Percentiles rank a stretch among this genome's conserved stretches.
phyloP scores from a whole-genome alignment of 2,888 invertebrate genomes.

The Leucania comma region DNA sequence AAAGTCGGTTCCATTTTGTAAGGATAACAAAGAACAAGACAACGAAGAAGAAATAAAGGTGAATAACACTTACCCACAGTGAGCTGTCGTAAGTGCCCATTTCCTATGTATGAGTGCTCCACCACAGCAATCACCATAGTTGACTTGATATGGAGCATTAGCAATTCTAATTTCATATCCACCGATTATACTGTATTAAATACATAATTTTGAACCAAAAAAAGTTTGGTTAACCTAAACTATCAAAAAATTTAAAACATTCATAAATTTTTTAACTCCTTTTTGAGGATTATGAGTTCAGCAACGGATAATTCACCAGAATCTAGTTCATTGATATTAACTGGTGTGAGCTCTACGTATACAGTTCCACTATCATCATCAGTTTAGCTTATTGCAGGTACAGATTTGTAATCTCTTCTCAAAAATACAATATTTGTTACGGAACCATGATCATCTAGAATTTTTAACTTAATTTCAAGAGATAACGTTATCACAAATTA shows the following conservation, averaged over 20 bases:
- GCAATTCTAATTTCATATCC: slow-evolving; percentile 76
- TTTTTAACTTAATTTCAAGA: background rate
- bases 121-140: slow-evolving; percentile 82
- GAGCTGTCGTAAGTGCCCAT: slow-evolving; percentile 83
- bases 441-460: background rate
- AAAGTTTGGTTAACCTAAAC: background rate
- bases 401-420: background rate
- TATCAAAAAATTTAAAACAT: too few species aligned
- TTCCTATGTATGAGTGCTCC: slow-evolving; percentile 76
- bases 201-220: background rate
- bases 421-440: background rate
- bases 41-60: too few species aligned
- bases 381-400: too few species aligned
- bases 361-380: too few species aligned
- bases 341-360: too few species aligned
- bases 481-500: background rate
- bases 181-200: slow-evolving; percentile 76
- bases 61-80: slow-evolving; percentile 78
- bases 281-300: too few species aligned
- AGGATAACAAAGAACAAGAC: too few species aligned
- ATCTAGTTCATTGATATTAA: too few species aligned
- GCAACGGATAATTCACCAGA: too few species aligned
- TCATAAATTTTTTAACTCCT: too few species aligned
- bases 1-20: too few species aligned
- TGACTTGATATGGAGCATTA: slow-evolving; percentile 79